Conservation (phyloP, 2,888 invertebrate genomes). For the Chelonus formosanus region DNA sequence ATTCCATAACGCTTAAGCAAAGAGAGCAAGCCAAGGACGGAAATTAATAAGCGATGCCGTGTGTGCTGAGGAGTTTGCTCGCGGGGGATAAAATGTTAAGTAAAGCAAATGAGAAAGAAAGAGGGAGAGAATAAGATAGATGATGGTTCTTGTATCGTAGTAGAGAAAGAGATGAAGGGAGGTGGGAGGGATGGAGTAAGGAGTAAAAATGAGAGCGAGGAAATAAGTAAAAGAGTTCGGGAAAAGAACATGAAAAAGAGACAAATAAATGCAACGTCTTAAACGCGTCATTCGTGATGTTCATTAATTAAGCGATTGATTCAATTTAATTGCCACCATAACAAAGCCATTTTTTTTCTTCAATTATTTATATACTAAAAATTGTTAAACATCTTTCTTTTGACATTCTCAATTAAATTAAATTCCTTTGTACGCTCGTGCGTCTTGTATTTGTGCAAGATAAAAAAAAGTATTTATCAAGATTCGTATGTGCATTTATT, state of each 20-base stretch:
- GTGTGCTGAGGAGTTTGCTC: slow-evolving; percentile 23
- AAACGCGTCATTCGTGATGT: slow-evolving; percentile 38
- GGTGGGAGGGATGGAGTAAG: slow-evolving; percentile 8
- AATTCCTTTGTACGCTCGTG: too few species aligned
- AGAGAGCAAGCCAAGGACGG: slow-evolving; percentile 31
- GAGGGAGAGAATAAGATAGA: slow-evolving; percentile 14
- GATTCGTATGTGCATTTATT: too few species aligned
- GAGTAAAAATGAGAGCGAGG: slow-evolving; percentile 13
- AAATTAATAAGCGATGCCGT: slow-evolving; percentile 31
- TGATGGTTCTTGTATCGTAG: neutral
- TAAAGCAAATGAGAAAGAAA: slow-evolving; percentile 9
- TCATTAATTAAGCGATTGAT: slow-evolving; percentile 38
- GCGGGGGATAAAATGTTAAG: slow-evolving; percentile 36
- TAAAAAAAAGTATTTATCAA: too few species aligned
- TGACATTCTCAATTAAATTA: slow-evolving; percentile 21
- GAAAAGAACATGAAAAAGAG: slow-evolving; percentile 35
- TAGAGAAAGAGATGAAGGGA: neutral
- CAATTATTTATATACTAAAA: slow-evolving; percentile 32
- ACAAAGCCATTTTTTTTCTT: slow-evolving; percentile 4
- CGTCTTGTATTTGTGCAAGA: too few species aligned
- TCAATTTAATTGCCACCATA: slow-evolving; percentile 32
- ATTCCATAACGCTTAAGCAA: slow-evolving; percentile 31
- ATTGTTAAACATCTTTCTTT: slow-evolving; percentile 24
- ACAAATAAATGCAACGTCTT: slow-evolving; percentile 36
- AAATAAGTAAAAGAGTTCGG: slow-evolving; percentile 6